Percentiles rank a stretch among this genome's conserved stretches.
These are phyloP conservation scores for Trichonephila inaurata DNA, from an alignment of 1,140 invertebrate species.

Conservation along the genomic window DNA sequence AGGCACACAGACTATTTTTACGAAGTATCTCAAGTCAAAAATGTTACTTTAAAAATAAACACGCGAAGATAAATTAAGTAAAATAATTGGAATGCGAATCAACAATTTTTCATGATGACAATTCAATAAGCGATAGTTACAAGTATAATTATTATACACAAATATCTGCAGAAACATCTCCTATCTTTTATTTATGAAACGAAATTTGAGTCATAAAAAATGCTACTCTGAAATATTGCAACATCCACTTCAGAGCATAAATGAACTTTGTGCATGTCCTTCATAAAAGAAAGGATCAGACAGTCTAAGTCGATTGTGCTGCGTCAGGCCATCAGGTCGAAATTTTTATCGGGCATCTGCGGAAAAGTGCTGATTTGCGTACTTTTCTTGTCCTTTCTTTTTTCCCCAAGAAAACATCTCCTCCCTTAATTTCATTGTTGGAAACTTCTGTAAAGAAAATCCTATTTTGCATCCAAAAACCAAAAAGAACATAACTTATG, in stretches of 20 bases:
- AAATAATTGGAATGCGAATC: too few relatives aligned
- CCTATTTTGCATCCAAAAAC: not conserved
- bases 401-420: not conserved
- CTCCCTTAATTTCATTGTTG: not conserved
- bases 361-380: not conserved
- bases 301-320: not conserved
- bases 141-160: too few relatives aligned
- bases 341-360: not conserved
- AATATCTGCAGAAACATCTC: too few relatives aligned
- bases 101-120: too few relatives aligned
- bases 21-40: too few relatives aligned
- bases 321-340: not conserved
- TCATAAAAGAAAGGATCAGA: not conserved
- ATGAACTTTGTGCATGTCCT: not conserved
- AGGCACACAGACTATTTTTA: too few relatives aligned
- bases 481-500: not conserved
- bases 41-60: too few relatives aligned
- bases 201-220: not conserved
- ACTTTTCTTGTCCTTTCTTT: not conserved
- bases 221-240: not conserved
- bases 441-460: not conserved
- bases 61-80: too few relatives aligned
- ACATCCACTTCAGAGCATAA: constrained; percentile 5
- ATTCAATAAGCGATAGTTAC: too few relatives aligned
- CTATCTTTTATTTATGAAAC: not conserved